Evolutionary conservation across 2,888 invertebrate genomes (phyloP), one percentile per base, ranked within the genome.

Genomic region (Omphaloscelis lunosa): DNA sequence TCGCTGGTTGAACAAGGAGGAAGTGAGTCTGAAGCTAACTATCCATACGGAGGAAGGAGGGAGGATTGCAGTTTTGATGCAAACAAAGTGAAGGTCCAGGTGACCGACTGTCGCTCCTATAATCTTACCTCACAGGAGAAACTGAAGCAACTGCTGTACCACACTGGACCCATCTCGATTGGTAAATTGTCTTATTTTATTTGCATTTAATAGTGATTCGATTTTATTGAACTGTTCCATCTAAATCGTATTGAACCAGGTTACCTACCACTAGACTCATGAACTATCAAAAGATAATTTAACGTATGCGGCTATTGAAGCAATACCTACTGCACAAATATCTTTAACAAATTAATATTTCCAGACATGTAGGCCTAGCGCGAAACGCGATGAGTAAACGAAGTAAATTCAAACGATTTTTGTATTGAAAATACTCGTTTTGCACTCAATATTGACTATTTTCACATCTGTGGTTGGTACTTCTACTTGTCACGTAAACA

Each of bases 91-190:
- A 51, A 56, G n/a, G 78, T 66, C 11, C 23, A 73, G 17, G 0
- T 86, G 8, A 48, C 15, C 1, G 75, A 45, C 41, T 86, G 86
- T 29, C 51, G 15, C 0, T 56, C 45, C 4, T 84, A 66, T 53
- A 56, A 71, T 23, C 56, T 84, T 12, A 69, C 48, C 0, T 80
- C 97, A 75, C 98, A 98, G 93, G 88, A 86, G 29, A 78, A 80
- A 27, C 72, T 85, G 23, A 84, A 82, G 56, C 75, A 82, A 45
- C 11, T 77, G 20, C 29, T 84, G 41, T 73, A 72, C 45, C 51
- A 69, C 6, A 51, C 62, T 56, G 85, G 85, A 61, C 85, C 85
- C 6, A 48, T 86, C n/a, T 12, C 85, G 2, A 75, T 86, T 27
- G 77, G 85, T 66, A 8, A 66, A 12, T 45, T 20, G 12, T 45